These are phyloP conservation scores for Picus viridis DNA, from an alignment of 2,797 vertebrate genomes.

Conservation along the genomic window DNA sequence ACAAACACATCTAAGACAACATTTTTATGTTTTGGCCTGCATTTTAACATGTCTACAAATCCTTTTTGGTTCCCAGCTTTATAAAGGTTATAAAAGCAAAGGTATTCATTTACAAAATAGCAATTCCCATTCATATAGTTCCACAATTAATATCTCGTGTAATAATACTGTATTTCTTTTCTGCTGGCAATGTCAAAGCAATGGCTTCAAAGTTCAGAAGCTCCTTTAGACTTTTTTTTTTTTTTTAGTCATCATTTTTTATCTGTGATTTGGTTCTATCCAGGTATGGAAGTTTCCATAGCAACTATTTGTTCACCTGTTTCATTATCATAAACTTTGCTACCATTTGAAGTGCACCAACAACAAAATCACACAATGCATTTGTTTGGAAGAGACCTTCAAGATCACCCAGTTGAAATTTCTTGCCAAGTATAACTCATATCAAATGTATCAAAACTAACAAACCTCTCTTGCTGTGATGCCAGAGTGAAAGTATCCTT, in stretches of 20 bases:
- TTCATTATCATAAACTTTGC: not conserved
- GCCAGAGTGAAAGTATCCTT: not conserved
- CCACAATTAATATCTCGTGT: not conserved
- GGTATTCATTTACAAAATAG: not conserved
- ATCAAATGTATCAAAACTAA: not conserved
- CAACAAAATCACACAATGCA: too few species aligned
- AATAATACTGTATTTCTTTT: not conserved
- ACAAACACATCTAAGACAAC: not conserved
- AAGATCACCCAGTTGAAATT: not conserved
- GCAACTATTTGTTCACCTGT: not conserved
- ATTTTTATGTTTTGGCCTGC: accelerated
- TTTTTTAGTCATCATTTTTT: accelerated
- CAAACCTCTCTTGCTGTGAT: not conserved
- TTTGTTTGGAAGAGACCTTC: too few species aligned
- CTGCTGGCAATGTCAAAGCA: not conserved
- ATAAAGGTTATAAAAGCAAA: not conserved
- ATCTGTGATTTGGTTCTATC: not conserved
- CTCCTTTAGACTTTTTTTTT: not conserved
- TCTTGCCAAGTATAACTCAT: not conserved
- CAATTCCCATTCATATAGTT: not conserved
- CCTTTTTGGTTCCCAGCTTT: not conserved
- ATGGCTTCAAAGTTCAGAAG: not conserved
- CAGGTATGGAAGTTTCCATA: not conserved
- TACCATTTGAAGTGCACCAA: not conserved
- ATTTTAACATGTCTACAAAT: not conserved